A percentile compares a stretch with the other conserved stretches of the same genome.
phyloP scores from a whole-genome alignment of 2,888 invertebrate genomes.

The Heliconius erato region DNA sequence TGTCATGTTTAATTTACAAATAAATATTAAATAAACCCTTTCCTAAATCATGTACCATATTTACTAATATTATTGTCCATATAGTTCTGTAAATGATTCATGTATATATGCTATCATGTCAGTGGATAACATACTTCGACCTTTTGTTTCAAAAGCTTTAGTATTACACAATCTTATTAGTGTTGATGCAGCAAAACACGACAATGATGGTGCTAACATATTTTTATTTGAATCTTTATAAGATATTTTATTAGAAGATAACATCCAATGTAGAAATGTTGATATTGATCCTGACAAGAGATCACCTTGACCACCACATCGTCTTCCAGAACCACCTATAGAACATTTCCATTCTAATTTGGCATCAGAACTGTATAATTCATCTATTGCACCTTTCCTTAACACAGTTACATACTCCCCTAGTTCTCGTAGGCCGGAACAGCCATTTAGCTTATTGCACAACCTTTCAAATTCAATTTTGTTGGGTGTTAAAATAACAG shows the following conservation, averaged over 20 bases:
- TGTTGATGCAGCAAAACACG: constrained; percentile 93
- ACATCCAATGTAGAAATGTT: constrained; percentile 93
- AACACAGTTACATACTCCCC: constrained; percentile 88
- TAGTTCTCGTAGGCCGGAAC: constrained; percentile 79
- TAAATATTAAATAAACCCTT: background rate
- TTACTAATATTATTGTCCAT: constrained; percentile 60
- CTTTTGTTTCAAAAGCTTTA: constrained; percentile 91
- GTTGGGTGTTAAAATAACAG: constrained; percentile 95
- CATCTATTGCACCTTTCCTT: constrained; percentile 91
- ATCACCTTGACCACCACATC: constrained; percentile 99
- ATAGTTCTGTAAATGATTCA: constrained; percentile 87
- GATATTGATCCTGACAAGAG: constrained; percentile 94
- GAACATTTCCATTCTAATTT: constrained; percentile 83
- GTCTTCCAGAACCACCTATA: constrained; percentile 92
- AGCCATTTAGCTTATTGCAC: constrained; percentile 85
- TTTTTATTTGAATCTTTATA: constrained; percentile 63
- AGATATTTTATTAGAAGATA: constrained; percentile 67
- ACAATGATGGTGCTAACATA: constrained; percentile 87
- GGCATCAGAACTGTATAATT: constrained; percentile 85
- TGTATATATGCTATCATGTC: constrained; percentile 95
- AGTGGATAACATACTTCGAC: constrained; percentile 93
- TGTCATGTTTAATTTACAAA: background rate
- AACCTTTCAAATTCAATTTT: constrained; percentile 94
- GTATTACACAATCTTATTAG: constrained; percentile 93
- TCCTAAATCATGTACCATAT: background rate